A percentile compares a stretch with the other conserved stretches of the same genome.
Evolutionary conservation across 1,140 invertebrate species (phyloP).

Genomic region (Melanaphis sacchari): DNA sequence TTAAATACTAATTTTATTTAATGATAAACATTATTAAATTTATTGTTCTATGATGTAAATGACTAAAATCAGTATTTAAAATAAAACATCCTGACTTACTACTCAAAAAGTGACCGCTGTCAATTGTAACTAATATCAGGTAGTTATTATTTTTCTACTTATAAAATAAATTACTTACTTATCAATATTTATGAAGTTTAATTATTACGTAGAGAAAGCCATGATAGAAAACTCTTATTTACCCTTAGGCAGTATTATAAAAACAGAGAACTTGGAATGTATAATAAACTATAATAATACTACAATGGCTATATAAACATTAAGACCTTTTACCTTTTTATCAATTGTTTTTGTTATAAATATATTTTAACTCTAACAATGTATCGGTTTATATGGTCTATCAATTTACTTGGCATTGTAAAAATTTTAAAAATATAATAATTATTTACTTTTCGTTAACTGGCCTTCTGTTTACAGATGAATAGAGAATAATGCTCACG

Average conservation of each 20-base stretch:
- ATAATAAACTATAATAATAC: not conserved
- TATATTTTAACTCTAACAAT: not conserved
- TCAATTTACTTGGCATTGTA: not conserved
- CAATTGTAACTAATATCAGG: not conserved
- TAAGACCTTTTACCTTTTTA: not conserved
- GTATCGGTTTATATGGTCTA: not conserved
- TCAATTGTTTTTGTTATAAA: not conserved
- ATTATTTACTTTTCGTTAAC: not conserved
- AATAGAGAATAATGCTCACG: conserved; percentile 48
- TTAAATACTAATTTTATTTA: not conserved
- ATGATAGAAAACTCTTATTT: not conserved
- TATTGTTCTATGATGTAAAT: not conserved
- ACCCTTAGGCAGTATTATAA: not conserved
- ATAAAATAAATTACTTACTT: not conserved
- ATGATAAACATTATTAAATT: not conserved
- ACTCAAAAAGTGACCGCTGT: not conserved
- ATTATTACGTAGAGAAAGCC: not conserved
- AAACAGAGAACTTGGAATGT: not conserved
- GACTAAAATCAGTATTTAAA: not conserved
- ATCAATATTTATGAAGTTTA: not conserved
- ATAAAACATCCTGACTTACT: not conserved
- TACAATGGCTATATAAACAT: not conserved
- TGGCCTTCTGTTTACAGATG: conserved; percentile 26
- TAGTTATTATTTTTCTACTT: not conserved
- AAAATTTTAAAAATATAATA: not conserved